Evolutionary conservation across 92 coral and sea anemone species (phyloP), one percentile per base, ranked within the genome.

Genomic region (Phenganax subtilis): DNA sequence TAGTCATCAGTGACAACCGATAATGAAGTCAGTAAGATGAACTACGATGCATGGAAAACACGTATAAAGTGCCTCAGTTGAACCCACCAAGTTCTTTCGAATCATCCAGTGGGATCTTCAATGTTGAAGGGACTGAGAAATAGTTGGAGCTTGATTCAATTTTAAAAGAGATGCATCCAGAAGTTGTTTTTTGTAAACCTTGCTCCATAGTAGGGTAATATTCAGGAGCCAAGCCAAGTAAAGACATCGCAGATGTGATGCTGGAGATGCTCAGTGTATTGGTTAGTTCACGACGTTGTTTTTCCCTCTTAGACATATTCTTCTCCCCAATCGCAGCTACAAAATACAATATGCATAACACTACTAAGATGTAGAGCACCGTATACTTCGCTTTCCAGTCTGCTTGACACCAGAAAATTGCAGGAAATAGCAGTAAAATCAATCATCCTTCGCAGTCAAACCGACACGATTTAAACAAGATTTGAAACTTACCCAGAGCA

Each of bases 291-390:
- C 98, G 98, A 61, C 98, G 94, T 54, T 82, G 90, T 55, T 87
- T 77, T 79, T 90, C 97, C 28, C 86, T 91, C 37, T 90, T 89
- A 30, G 98, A 94, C 98, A 94, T 94, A 82, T 91, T 96, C 85
- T 94, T 97, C 71, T 92, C 96, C 63, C 97, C 98, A 68, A 97
- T 93, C 29, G 82, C 85, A 55, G 92, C 98, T 92, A 87, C 55
- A 87, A 85, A 54, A 47, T 28, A 15, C 30, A 57, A 0, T 8
- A 76, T 16, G 30, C 7, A 37, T 31, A 76, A 10, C 29, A 29
- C 25, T 14, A 59, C 25, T 20, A 59, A 59, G 25, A 20, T 59
- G 15, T 1, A 59, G 25, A 1, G 25, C 65, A 37, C 47, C 5
- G 3, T 37, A 37, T 37, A 37, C 47, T 37, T 37, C 5, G 47